phyloP scores from a whole-genome alignment of 2,888 invertebrate species.

The Drosophila falleni region DNA sequence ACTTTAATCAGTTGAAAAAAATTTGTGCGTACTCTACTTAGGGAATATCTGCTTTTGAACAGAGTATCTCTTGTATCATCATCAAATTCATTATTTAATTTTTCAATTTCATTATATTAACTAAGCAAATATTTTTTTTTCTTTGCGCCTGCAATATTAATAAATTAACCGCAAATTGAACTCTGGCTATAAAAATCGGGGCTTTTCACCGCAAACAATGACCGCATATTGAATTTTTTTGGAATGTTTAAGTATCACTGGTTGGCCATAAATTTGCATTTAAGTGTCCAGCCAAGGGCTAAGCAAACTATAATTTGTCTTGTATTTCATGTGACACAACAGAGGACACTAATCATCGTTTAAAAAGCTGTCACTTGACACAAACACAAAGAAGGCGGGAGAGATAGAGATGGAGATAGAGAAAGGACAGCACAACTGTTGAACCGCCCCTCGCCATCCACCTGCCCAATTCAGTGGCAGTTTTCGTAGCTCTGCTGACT shows the following conservation, averaged over 20 bases:
- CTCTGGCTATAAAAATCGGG: not conserved
- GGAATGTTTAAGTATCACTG: slow-evolving; percentile 19
- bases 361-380: slow-evolving; percentile 62
- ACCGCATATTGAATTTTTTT: slow-evolving; percentile 26
- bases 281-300: slow-evolving; percentile 47
- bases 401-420: not conserved
- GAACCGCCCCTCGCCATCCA: not conserved
- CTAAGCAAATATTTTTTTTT: not conserved
- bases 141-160: slow-evolving; percentile 10
- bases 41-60: not conserved
- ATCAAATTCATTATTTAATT: not conserved
- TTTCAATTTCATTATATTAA: not conserved
- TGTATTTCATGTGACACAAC: slow-evolving; percentile 64
- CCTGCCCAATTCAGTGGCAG: slow-evolving; percentile 28
- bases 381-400: slow-evolving; percentile 11
- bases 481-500: slow-evolving; percentile 53
- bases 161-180: slow-evolving; percentile 28
- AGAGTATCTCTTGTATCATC: not conserved
- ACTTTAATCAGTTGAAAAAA: not conserved
- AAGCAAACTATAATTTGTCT: slow-evolving; percentile 76
- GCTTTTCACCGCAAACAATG: not conserved
- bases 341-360: slow-evolving; percentile 74
- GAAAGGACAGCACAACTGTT: slow-evolving; percentile 1
- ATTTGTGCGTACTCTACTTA: not conserved
- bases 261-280: slow-evolving; percentile 70